Conservation (phyloP, 2,888 invertebrate species). For the Euzetes globulus region DNA sequence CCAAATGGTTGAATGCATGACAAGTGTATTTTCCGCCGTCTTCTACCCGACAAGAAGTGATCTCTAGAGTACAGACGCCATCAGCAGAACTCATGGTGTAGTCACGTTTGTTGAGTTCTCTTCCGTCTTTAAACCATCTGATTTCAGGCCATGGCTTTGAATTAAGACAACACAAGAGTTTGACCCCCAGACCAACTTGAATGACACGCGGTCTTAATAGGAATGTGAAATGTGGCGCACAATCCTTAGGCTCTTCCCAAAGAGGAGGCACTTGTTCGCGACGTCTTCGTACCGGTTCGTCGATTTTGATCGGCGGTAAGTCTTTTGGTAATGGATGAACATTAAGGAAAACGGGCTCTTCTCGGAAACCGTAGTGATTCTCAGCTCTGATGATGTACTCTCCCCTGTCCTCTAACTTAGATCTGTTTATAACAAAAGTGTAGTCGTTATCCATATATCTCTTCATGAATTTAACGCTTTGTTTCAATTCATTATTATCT, state of each 20-base stretch:
- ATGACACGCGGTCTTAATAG: constrained; percentile 95
- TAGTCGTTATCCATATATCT: constrained; percentile 92
- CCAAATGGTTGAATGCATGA: constrained; percentile 84
- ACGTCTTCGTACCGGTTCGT: constrained; percentile 39
- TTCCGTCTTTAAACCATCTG: constrained; percentile 71
- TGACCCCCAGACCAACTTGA: constrained; percentile 86
- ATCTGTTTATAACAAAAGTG: constrained; percentile 93
- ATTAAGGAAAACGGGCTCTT: constrained; percentile 92
- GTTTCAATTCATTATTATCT: constrained; percentile 82
- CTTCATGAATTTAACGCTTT: constrained; percentile 99
- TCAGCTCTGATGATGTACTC: constrained; percentile 95
- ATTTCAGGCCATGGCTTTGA: constrained; percentile 92
- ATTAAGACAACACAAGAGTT: constrained; percentile 89
- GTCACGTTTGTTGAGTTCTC: constrained; percentile 80
- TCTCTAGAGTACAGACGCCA: constrained; percentile 95
- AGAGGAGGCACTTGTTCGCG: constrained; percentile 47
- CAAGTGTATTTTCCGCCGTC: constrained; percentile 96
- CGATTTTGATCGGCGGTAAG: constrained; percentile 56
- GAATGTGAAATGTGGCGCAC: constrained; percentile 95
- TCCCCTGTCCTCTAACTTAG: constrained; percentile 88
- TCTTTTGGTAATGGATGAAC: constrained; percentile 69
- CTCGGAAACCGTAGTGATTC: constrained; percentile 89
- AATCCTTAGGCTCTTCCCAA: constrained; percentile 87
- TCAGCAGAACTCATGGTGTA: constrained; percentile 84
- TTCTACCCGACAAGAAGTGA: constrained; percentile 81